Base-by-base conservation (phyloP, 2,888 invertebrate genomes). In the Stomorhina lunata region DNA sequence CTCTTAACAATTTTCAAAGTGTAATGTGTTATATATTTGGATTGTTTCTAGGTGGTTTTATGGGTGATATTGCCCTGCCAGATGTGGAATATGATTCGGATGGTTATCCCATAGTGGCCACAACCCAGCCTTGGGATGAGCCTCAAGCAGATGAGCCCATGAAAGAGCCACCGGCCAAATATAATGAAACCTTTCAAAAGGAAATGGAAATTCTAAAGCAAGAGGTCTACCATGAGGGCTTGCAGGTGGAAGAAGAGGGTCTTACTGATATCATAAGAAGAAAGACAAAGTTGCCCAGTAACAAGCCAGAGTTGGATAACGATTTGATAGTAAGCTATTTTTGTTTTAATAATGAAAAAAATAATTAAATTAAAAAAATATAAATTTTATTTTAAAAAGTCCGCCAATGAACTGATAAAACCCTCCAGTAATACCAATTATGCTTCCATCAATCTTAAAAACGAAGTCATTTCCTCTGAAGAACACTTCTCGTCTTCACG, bases 191-290 rank as follows among this genome's bases (percentile, higher is more conserved):
- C 25, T 92, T 95, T 78, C 94, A 95, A 89, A 94, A 95, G 89
- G 95, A 96, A 89, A 93, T 96, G n/a, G 95, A 96, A 88, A 94
- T 95, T 88, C 93, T 96, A 86, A 95, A 96, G 87, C 95, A 96
- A 87, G 96, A 96, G 90, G 95, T 96, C 6, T 93, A 96, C 69
- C 92, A 94, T 73, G 96, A 96, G 90, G 96, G 96, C 0, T 92
- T 96, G 15, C 96, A 96, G 90, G 95, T 96, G 4, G 96, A 96
- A 92, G 96, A 96, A 88, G 96, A 96, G 89, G 96, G 96, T 3
- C 92, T 96, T 5, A 94, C 95, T 15, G 95, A 95, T 92, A 93
- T 94, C 78, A 91, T 95, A 80, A 92, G 95, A 81, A 94, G 94
- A 88, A 94, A 95, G 89, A 94, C 94, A 0, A 95, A 95, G 87